Evolutionary conservation across 2,888 invertebrate species (phyloP), one percentile per base, ranked within the genome.

Genomic region (Allolobophora icterica): DNA sequence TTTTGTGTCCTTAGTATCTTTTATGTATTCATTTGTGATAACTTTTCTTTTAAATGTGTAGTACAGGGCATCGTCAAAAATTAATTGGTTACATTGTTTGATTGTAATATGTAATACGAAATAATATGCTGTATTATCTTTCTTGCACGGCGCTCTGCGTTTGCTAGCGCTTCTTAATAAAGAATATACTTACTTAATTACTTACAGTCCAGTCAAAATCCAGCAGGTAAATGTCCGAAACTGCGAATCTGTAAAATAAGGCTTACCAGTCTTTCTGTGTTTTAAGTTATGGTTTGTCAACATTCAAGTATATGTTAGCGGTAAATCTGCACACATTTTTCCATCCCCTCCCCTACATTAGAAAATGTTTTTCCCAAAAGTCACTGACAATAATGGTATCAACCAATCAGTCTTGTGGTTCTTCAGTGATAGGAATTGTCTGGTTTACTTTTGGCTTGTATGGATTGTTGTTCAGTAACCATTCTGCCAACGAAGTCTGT

Each of bases 391-490:
- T 34, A 38, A 87, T 13, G 38, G 33, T 87, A 1, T 35, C 35
- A 34, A 87, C 24, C 34, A 84, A 17, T 84, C 35, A 84, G 35
- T 87, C 87, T 87, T 34, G 35, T 34, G 87, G 24, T 35, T 87
- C 87, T 34, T 87, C 87, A 34, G 24, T 38, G 35, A 35, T 87
- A 6, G 24, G 34, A 19, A 87, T 21, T n/a, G 45, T 45, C 52
- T 90, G 90, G 38, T 92, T 89, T 34, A 95, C 93, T 92, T 93
- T 94, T 17, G 95, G 97, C 94, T 97, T 97, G 94, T 97, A 97
- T 11, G 97, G 97, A 95, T 98, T 97, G 95, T 97, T 97, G 87
- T 96, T 95, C 17, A 97, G 95, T 84, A 98, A 95, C 96, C 97
- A 97, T 93, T 97, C 97, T 1, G 97, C 97, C 87, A 98, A 95